Conservation (phyloP, 2,888 invertebrate genomes). For the Aproaerema taeniolella region DNA sequence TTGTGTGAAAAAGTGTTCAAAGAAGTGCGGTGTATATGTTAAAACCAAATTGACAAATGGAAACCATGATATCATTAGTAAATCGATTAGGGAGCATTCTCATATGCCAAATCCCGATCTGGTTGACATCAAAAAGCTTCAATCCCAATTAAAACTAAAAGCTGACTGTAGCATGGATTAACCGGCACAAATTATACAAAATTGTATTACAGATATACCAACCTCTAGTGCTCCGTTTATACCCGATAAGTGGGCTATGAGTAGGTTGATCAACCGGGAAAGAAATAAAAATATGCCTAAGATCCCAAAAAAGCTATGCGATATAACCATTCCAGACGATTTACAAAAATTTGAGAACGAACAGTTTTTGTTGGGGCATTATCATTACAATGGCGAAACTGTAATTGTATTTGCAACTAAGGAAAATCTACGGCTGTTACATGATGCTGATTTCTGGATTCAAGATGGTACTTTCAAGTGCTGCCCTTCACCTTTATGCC, state of each 20-base stretch:
- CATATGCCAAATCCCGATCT: not conserved
- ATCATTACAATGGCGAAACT: not conserved
- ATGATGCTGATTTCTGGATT: not conserved
- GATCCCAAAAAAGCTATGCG: not conserved
- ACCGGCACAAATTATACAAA: not conserved
- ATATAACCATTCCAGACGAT: not conserved
- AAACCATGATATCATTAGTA: not conserved
- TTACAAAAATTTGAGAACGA: not conserved
- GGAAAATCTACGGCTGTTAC: not conserved
- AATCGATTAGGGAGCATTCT: not conserved
- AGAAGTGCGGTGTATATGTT: not conserved
- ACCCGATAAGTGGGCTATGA: not conserved
- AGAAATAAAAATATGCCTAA: not conserved
- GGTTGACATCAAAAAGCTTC: not conserved
- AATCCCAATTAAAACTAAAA: not conserved
- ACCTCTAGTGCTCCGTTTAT: not conserved
- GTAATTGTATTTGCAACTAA: not conserved
- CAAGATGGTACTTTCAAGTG: not conserved
- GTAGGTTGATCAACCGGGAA: not conserved
- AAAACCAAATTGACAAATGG: not conserved
- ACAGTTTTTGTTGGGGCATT: not conserved
- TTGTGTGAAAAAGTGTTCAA: slow-evolving; percentile 2
- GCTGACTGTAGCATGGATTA: not conserved
- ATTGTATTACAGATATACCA: not conserved
- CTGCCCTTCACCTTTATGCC: not conserved